Base-by-base conservation (phyloP, 2,797 vertebrate genomes). In the Enteromius unitaeniatus region DNA sequence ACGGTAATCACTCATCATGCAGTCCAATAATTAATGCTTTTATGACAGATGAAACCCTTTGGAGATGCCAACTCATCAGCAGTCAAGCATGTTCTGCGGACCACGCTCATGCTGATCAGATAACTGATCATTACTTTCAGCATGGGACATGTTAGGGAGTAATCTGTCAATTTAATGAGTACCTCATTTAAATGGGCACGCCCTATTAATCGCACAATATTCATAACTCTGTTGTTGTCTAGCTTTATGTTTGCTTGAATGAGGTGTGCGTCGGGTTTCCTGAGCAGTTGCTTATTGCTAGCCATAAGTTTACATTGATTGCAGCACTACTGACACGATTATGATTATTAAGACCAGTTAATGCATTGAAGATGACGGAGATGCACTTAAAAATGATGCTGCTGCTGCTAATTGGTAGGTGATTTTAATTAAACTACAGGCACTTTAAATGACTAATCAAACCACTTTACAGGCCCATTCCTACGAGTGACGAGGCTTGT, bases 371-470 rank as follows among this genome's bases (percentile, higher is more conserved):
- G 89, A 90, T 90, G 92, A 91, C 92, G 92, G 88, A 91, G 91
- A 91, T 90, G 88, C 92, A 88, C 89, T 92, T 91, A 92, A 92
- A 93, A 92, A 89, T 89, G 91, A 88, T 92, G 89, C 87, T 87
- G 15, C 78, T 42, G 81, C 85, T 91, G 74, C 90, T 94, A 93
- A 95, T 94, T 93, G 91, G 91, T 86, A 88, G 90, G 92, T 93
- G 92, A 92, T 92, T 94, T 94, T 94, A 95, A 95, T 96, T 94
- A 94, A 93, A 93, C 89, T 87, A 89, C 90, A 88, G 88, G 83
- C 90, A 91, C 90, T 93, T 92, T 89, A 91, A 93, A 89, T 93
- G 91, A 93, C 90, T 90, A 92, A 92, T 93, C 89, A 79, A 89
- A 79, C 77, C 85, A 87, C 74, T 86, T 87, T 86, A 60, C 85